phyloP scores from a whole-genome alignment of 2,888 invertebrate species.

The Frankliniella fusca region DNA sequence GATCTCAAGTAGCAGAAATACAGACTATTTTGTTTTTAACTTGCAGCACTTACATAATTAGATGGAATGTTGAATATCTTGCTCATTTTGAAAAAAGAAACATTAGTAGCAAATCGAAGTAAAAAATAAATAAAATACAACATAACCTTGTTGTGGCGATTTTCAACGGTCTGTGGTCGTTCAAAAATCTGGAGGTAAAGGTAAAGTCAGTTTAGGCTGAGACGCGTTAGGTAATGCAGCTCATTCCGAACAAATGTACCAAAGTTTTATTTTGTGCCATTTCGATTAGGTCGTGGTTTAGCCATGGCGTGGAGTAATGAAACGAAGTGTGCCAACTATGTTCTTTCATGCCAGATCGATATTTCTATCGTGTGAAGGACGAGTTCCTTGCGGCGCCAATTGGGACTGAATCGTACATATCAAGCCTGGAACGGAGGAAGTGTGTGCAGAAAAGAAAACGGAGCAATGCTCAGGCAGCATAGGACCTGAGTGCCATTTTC shows the following conservation, averaged over 20 bases:
- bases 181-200: too few relatives aligned
- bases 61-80: neutral
- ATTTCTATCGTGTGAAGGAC: too few relatives aligned
- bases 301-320: neutral
- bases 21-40: too few relatives aligned
- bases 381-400: too few relatives aligned
- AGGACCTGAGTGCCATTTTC: too few relatives aligned
- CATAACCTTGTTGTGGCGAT: neutral
- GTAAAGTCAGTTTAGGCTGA: too few relatives aligned
- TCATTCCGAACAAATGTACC: too few relatives aligned
- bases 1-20: too few relatives aligned
- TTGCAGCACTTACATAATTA: too few relatives aligned
- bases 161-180: too few relatives aligned
- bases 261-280: neutral
- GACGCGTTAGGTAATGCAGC: too few relatives aligned
- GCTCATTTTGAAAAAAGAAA: neutral
- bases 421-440: neutral
- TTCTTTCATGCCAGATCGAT: neutral
- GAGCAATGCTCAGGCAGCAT: neutral
- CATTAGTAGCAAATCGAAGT: neutral
- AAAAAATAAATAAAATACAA: neutral
- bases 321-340: neutral
- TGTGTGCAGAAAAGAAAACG: neutral
- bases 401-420: slow-evolving; percentile 4
- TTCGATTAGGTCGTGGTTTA: too few relatives aligned